Evolutionary conservation across 2,888 invertebrate genomes (phyloP), one percentile per base, ranked within the genome.

Genomic region (Mimachlamys varia): DNA sequence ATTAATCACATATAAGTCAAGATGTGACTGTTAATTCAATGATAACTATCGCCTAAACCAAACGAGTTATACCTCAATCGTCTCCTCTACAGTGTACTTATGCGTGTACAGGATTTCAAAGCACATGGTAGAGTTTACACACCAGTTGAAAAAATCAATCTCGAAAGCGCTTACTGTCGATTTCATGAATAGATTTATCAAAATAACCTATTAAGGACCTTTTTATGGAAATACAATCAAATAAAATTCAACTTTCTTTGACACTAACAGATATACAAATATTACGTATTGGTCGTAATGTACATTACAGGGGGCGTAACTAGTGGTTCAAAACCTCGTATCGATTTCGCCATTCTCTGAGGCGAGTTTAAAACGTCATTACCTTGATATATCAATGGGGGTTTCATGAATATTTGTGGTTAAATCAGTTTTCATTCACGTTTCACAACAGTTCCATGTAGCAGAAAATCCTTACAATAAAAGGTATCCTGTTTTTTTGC

Each of bases 401-500:
- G 27, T 76, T 76, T 76, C 76, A 76, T 76, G 76, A 76, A 76
- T 76, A 76, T 76, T 76, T 76, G 27, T 76, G 76, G 12, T 33
- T 33, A 76, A 76, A 76, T 62, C n/a, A 62, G 62, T 2, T 62
- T 62, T 62, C 62, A 62, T 76, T 76, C 22, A 76, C 76, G 76
- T 76, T 76, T 76, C 22, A n/a, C 58, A 19, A 58, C 22, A 58
- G 58, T 58, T 76, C 76, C 10, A 33, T 76, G 76, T 76, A 76
- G 76, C 76, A 33, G 27, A 76, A 33, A 33, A 76, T 33, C 33
- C 76, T 33, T 76, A 27, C 76, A 76, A 76, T 76, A 76, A 76
- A 33, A 76, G 76, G 76, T 27, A 76, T 76, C 76, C 76, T 76
- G 76, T 76, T 76, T 76, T 55, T 76, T 76, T 76, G 76, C 62